These are phyloP conservation scores for Brienomyrus longianalis DNA, from an alignment of 2,113 vertebrate species.

Conservation along the genomic window DNA sequence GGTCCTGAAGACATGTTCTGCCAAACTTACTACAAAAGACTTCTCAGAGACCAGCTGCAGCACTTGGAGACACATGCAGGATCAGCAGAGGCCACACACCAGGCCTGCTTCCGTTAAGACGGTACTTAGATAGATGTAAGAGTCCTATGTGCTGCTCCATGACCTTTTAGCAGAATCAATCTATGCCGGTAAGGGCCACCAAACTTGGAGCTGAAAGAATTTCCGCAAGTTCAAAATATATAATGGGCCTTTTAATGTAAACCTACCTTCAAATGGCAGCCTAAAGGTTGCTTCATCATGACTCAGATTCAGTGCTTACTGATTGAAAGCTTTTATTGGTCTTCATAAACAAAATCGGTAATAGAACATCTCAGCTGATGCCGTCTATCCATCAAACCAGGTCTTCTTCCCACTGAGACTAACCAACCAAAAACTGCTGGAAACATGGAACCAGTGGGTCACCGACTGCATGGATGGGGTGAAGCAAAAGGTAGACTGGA, in stretches of 20 bases:
- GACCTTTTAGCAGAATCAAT: background rate
- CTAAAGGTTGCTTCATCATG: background rate
- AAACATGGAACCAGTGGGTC: background rate
- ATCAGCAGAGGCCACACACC: background rate
- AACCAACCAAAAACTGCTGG: background rate
- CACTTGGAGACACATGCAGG: background rate
- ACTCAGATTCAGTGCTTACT: background rate
- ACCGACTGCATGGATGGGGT: background rate
- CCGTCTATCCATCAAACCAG: background rate
- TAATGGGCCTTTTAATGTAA: background rate
- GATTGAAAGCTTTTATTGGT: background rate
- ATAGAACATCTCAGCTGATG: background rate
- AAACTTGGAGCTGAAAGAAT: background rate
- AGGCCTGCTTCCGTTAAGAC: background rate
- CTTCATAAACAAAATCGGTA: background rate
- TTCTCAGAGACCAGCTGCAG: slow-evolving; percentile 11
- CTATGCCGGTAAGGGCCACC: background rate
- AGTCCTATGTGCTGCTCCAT: background rate
- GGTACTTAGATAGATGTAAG: background rate
- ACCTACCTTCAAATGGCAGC: background rate
- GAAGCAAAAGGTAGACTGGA: background rate
- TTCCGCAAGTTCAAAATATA: background rate
- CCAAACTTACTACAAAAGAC: slow-evolving; percentile 14
- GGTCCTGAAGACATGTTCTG: slow-evolving; percentile 9
- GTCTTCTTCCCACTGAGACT: background rate